Evolutionary conservation across 1,140 invertebrate species (phyloP).

Genomic region (Heliothis subflexa): DNA sequence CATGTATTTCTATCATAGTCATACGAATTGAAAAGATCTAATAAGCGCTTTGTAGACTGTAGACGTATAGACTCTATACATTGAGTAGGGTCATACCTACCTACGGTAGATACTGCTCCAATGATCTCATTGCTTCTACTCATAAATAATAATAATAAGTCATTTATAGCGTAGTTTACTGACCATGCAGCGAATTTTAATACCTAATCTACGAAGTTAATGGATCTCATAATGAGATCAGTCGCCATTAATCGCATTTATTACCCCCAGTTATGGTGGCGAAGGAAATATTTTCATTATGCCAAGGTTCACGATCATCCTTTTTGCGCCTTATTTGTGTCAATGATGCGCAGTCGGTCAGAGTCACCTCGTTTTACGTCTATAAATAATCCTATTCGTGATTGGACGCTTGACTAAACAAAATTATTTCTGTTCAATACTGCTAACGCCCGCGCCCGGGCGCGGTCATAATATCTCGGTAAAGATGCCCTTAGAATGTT

Average conservation of each 20-base stretch:
- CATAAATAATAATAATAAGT: too few species aligned
- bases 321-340: constrained; percentile 34
- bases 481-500: constrained; percentile 25
- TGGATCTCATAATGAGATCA: constrained; percentile 1
- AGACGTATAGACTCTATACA: too few species aligned
- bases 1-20: too few species aligned
- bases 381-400: constrained; percentile 52
- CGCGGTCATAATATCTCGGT: background rate
- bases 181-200: constrained; percentile 15
- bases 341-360: constrained; percentile 39
- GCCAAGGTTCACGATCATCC: constrained; percentile 44
- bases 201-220: background rate
- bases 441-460: constrained; percentile 1
- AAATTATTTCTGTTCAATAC: constrained; percentile 54
- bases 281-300: constrained; percentile 28
- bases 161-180: too few species aligned
- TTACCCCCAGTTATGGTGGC: constrained; percentile 9
- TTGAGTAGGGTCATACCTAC: too few species aligned
- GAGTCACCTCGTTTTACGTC: constrained; percentile 25
- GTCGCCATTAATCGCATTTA: constrained; percentile 18
- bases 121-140: background rate
- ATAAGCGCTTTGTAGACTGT: too few species aligned
- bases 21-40: too few species aligned
- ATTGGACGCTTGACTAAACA: constrained; percentile 43
- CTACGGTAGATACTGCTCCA: background rate